phyloP scores from a whole-genome alignment of 2,888 invertebrate genomes.

The Omphaloscelis lunosa region DNA sequence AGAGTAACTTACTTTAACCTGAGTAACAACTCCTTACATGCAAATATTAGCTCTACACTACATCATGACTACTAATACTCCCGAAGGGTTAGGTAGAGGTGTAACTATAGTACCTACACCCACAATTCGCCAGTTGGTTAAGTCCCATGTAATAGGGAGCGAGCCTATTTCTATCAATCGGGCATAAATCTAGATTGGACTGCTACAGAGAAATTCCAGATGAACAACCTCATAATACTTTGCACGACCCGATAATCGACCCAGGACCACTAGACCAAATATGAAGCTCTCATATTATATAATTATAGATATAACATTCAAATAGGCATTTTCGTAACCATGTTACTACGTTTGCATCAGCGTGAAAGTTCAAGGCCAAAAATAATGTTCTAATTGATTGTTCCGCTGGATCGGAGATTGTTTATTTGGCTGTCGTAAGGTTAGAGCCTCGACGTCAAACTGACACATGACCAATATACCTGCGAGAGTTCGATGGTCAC shows the following conservation, averaged over 20 bases:
- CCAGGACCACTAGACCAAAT: not conserved
- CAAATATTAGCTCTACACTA: not conserved
- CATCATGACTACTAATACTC: not conserved
- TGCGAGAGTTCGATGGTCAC: conserved; percentile 56
- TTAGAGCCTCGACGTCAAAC: conserved; percentile 36
- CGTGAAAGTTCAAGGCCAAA: conserved; percentile 63
- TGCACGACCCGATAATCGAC: not conserved
- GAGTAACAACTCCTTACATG: not conserved
- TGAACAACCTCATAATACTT: too few relatives aligned
- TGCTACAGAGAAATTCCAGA: not conserved
- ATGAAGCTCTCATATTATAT: conserved; percentile 22
- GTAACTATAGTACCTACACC: not conserved
- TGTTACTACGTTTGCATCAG: conserved; percentile 45
- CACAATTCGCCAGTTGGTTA: not conserved
- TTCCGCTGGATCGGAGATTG: conserved; percentile 42
- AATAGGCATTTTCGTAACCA: conserved; percentile 32
- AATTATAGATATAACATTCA: not conserved
- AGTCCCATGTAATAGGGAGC: too few relatives aligned
- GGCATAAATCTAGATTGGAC: not conserved
- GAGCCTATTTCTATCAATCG: not conserved
- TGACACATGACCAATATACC: conserved; percentile 31
- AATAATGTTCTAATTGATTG: conserved; percentile 60
- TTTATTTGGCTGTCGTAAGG: conserved; percentile 52
- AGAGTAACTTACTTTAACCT: not conserved
- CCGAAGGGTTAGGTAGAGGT: not conserved